Evolutionary conservation across 1,140 invertebrate genomes (phyloP).

Genomic region (Ctenoplectra terminalis): DNA sequence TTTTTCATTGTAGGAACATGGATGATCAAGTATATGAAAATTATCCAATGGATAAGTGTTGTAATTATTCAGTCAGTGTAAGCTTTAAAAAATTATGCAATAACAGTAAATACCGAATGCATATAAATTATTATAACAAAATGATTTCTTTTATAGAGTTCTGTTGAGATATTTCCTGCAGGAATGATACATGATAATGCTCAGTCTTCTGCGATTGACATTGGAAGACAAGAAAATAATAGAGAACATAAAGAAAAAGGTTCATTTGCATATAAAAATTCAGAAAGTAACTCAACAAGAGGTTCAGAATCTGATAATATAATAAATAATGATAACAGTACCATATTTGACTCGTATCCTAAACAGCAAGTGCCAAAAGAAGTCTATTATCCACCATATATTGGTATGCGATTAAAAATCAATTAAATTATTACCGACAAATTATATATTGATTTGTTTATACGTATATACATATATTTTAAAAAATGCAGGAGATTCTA

Average conservation of each 20-base stretch:
- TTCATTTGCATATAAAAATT: neutral
- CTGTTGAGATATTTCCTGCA: constrained; percentile 2
- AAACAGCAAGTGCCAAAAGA: constrained; percentile 31
- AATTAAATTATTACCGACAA: neutral
- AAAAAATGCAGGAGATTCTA: constrained; percentile 27
- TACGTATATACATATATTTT: no score
- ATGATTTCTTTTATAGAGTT: constrained; percentile 17
- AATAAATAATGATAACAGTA: constrained; percentile 12
- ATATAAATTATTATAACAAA: neutral
- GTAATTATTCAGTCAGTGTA: constrained; percentile 31
- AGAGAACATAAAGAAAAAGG: constrained; percentile 41
- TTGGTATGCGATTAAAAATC: constrained; percentile 37
- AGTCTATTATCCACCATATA: constrained; percentile 25
- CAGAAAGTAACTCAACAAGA: constrained; percentile 16
- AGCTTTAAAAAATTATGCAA: constrained; percentile 1
- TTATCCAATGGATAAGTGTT: constrained; percentile 15
- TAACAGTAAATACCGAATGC: no score
- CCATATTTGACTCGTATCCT: constrained; percentile 6
- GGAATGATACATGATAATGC: constrained; percentile 28
- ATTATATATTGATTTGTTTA: neutral
- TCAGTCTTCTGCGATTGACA: constrained; percentile 5
- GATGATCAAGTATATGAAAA: constrained; percentile 42
- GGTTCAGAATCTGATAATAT: constrained; percentile 19
- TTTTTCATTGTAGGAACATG: constrained; percentile 32
- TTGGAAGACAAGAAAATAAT: constrained; percentile 6